Conservation (phyloP, 2,888 invertebrate genomes). For the Polydrusus cervinus region DNA sequence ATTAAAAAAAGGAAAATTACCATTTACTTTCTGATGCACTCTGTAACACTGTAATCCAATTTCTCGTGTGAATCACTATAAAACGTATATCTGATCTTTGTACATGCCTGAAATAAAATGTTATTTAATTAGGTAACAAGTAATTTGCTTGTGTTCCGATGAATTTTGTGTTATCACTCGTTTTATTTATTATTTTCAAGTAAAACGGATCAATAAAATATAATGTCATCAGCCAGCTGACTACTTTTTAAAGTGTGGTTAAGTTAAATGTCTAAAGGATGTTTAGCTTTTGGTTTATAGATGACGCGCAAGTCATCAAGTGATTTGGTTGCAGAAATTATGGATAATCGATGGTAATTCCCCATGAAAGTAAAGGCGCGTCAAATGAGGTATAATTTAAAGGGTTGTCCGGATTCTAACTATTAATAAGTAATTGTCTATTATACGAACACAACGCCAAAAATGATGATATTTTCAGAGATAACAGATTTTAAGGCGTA, state of each 20-base stretch:
- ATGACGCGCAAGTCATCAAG: not conserved
- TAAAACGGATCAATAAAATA: conserved; percentile 2
- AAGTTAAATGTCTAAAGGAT: not conserved
- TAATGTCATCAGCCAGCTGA: conserved; percentile 9
- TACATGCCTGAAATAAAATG: not conserved
- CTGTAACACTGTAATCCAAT: not conserved
- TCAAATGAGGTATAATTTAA: too few species aligned
- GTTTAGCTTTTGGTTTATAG: not conserved
- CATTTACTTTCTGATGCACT: not conserved
- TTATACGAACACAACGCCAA: too few species aligned
- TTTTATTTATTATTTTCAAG: conserved; percentile 22
- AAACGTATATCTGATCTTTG: conserved; percentile 2
- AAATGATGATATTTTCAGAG: too few species aligned
- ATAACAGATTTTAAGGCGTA: too few species aligned
- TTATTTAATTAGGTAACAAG: not conserved
- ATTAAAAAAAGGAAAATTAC: not conserved
- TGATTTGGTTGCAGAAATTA: not conserved
- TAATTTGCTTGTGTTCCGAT: not conserved
- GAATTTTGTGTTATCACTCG: not conserved
- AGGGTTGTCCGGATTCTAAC: too few species aligned
- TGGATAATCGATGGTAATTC: too few species aligned
- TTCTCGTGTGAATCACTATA: not conserved
- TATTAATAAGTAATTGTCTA: too few species aligned
- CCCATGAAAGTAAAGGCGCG: too few species aligned
- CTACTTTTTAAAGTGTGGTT: not conserved